A percentile compares a stretch with the other conserved stretches of the same genome.
phyloP scores from a whole-genome alignment of 2,113 vertebrate species.

The Tychaedon coryphoeus region DNA sequence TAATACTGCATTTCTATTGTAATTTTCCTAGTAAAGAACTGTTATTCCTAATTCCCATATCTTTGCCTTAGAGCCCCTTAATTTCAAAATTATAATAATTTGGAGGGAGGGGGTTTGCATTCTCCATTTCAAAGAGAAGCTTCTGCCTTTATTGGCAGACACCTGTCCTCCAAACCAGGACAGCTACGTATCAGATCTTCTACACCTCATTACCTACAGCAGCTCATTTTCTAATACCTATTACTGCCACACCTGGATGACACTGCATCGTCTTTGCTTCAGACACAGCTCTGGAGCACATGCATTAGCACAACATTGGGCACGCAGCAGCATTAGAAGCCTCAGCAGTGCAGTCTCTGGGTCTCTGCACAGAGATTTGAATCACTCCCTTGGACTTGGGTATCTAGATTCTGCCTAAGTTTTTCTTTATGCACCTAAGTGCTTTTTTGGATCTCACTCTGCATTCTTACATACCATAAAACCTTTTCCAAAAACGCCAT shows the following conservation, averaged over 20 bases:
- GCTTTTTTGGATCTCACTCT: constrained; percentile 44
- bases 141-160: too few relatives aligned
- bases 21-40: too few relatives aligned
- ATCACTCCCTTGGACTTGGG: neutral
- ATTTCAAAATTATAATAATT: too few relatives aligned
- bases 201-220: neutral
- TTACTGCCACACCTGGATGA: neutral
- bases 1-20: too few relatives aligned
- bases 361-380: neutral
- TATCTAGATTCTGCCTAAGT: neutral
- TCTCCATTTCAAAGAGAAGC: too few relatives aligned
- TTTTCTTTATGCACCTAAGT: constrained; percentile 24
- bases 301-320: neutral
- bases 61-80: too few relatives aligned
- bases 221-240: neutral
- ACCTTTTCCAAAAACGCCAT: constrained; percentile 29
- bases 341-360: neutral
- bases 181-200: neutral
- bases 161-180: too few relatives aligned
- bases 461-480: neutral
- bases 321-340: neutral
- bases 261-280: neutral
- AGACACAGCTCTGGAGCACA: fast-evolving
- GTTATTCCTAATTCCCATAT: too few relatives aligned
- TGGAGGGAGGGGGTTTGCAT: too few relatives aligned